These are phyloP conservation scores for Solenopsis invicta DNA, from an alignment of 1,140 invertebrate genomes.

Conservation along the genomic window DNA sequence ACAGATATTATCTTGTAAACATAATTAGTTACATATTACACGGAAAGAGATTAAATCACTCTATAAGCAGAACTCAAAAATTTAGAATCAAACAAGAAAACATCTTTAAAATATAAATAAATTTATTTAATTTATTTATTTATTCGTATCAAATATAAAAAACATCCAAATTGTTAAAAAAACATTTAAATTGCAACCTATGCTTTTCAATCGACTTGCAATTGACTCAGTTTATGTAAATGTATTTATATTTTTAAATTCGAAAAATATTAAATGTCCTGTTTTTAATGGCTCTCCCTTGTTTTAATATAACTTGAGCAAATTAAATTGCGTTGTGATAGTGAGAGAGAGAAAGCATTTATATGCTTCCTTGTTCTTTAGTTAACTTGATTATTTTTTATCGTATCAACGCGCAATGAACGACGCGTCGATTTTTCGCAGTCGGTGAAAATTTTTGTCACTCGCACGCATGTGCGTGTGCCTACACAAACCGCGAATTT, in stretches of 20 bases:
- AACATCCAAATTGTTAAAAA: background rate
- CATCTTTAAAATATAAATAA: too few species aligned
- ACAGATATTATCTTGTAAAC: background rate
- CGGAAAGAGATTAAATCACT: background rate
- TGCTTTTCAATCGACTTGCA: background rate
- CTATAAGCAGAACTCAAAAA: background rate
- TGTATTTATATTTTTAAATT: background rate
- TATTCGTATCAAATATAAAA: too few species aligned
- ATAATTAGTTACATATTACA: background rate
- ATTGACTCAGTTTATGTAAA: background rate
- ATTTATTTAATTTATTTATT: too few species aligned
- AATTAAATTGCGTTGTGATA: conserved; percentile 6
- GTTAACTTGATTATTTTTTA: conserved; percentile 33
- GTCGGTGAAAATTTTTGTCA: conserved; percentile 15
- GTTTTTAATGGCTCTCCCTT: background rate
- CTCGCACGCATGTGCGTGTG: background rate
- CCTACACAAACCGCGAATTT: conserved; percentile 15
- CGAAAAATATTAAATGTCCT: background rate
- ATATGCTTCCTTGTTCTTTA: background rate
- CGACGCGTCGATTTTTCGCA: conserved; percentile 1
- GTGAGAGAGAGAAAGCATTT: too few species aligned
- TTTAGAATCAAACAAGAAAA: background rate
- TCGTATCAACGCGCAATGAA: background rate
- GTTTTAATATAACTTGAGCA: background rate
- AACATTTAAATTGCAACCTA: background rate